Base-by-base conservation (phyloP, 2,113 vertebrate genomes). In the Myodes glareolus region DNA sequence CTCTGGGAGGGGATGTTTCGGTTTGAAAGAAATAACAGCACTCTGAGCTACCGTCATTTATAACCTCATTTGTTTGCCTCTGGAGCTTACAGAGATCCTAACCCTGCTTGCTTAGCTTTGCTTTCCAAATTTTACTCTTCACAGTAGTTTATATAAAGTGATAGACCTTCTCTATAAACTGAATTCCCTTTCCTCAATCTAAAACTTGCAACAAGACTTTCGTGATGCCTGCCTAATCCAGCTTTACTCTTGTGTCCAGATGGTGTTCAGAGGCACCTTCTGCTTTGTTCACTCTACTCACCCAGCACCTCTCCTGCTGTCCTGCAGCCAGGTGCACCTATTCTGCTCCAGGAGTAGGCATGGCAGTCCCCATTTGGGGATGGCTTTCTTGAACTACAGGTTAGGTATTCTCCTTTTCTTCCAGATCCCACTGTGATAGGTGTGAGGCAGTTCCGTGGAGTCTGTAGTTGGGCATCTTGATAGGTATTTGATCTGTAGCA, bases 401-500 rank as follows among this genome's bases (percentile, higher is more conserved):
- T 78, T 52, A 61, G n/a, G 0, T 70, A 65, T 84, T 16, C 2
- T 88, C 58, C 82, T 88, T 88, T 61, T 91, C 75, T 78, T 52
- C 33, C 78, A 10, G 39, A 10, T 90, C 36, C 78, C 23, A 21
- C 3, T 77, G 11, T 67, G 76, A 88, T 55, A 36, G 68, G 5
- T 76, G 55, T 94, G 29, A 96, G 31, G 52, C 45, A 96, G 23
- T 81, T 73, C 87, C 47, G 33, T 70, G 76, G 85, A 86, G 84
- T 85, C 50, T 52, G 7, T 65, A 25, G 36, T 88, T 95, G 45
- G 31, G 25, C 27, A 25, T 91, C 76, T 88, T 70, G n/a, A 96
- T 80, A 61, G 78, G 70, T 84, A 80, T 21, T 61, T 90, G 12
- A 42, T n/a, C 84, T 92, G 25, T 42, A 67, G 25, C 61, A 33